Conservation (phyloP, 1,140 invertebrate genomes). For the Drosophila novamexicana region DNA sequence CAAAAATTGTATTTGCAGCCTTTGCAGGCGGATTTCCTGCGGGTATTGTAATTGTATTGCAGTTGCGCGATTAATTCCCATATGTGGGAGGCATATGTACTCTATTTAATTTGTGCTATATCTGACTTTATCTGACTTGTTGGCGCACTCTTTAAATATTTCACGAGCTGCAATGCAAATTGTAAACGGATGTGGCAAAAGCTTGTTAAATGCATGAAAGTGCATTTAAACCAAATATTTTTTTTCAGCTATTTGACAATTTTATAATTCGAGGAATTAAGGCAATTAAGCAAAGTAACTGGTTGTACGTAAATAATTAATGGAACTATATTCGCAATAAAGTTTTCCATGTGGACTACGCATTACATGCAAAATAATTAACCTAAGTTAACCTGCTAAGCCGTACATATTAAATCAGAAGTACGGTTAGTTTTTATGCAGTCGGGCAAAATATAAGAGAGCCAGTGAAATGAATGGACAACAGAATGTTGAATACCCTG, state of each 20-base stretch:
- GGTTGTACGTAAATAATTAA: conserved; percentile 2
- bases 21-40: conserved; percentile 19
- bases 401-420: background rate
- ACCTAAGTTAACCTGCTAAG: background rate
- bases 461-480: background rate
- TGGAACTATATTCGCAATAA: conserved; percentile 5
- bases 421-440: background rate
- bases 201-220: conserved; percentile 7
- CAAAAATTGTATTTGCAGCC: background rate
- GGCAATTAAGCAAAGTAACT: conserved; percentile 13
- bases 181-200: conserved; percentile 23
- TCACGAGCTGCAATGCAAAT: background rate
- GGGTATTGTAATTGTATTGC: background rate
- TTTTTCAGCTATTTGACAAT: background rate
- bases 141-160: background rate
- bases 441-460: background rate
- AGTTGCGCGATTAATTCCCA: conserved; percentile 1
- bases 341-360: background rate
- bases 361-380: background rate
- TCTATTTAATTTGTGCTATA: background rate
- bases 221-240: conserved; percentile 1
- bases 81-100: background rate
- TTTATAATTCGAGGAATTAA: conserved; percentile 9
- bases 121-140: background rate
- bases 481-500: background rate